A percentile compares a stretch with the other conserved stretches of the same genome.
Conservation (phyloP, 2,113 vertebrate species). For the Alaudala cheleensis region DNA sequence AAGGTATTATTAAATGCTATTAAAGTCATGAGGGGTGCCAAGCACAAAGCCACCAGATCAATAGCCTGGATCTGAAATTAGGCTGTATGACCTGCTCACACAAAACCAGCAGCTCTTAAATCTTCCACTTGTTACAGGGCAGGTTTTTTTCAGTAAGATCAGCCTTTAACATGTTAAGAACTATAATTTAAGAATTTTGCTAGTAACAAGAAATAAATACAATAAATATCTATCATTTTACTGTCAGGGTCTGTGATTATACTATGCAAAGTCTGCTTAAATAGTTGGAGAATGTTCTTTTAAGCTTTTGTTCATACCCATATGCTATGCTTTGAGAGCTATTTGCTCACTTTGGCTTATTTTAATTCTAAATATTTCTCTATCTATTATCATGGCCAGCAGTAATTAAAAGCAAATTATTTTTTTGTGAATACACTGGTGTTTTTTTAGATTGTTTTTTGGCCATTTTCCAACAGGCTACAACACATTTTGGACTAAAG, state of each 20-base stretch:
- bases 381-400: background rate
- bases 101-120: background rate
- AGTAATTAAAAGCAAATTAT: background rate
- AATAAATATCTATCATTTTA: background rate
- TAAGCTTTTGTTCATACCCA: background rate
- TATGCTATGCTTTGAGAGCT: background rate
- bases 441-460: background rate
- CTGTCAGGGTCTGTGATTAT: background rate
- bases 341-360: background rate
- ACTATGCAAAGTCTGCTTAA: background rate
- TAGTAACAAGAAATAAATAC: background rate
- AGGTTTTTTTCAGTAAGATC: background rate
- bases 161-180: background rate
- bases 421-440: background rate
- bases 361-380: background rate
- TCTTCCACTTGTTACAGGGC: background rate
- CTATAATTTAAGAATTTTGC: rapidly evolving
- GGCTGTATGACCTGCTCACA: background rate
- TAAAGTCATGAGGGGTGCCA: no score
- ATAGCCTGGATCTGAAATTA: background rate
- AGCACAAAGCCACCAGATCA: background rate
- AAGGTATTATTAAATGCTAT: no score
- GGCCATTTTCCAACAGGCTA: background rate
- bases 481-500: background rate
- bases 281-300: background rate